Conservation (phyloP, 2,113 vertebrate genomes). For the Zosterops japonicus region DNA sequence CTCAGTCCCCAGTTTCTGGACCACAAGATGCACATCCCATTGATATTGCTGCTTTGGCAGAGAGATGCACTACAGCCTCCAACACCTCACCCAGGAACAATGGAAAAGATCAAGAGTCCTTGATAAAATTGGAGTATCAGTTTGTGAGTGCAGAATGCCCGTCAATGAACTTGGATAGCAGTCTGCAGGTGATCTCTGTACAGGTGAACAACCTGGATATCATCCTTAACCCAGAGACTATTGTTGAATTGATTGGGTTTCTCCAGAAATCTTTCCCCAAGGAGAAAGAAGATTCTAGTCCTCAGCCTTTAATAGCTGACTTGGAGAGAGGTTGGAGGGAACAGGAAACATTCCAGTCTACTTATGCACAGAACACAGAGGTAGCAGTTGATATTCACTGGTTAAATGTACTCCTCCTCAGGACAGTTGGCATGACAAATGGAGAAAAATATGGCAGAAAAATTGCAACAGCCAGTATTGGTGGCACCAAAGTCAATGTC, state of each 20-base stretch:
- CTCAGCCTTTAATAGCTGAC: constrained; percentile 77
- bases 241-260: constrained; percentile 95
- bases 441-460: constrained; percentile 90
- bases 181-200: constrained; percentile 89
- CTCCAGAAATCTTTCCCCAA: constrained; percentile 97
- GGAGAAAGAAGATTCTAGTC: constrained; percentile 81
- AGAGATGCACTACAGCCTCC: background rate
- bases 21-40: background rate
- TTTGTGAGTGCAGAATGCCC: constrained; percentile 97
- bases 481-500: constrained; percentile 91
- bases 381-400: constrained; percentile 94
- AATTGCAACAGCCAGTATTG: constrained; percentile 95
- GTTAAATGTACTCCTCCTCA: constrained; percentile 90
- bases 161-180: constrained; percentile 92
- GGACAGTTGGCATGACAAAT: constrained; percentile 83
- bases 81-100: background rate
- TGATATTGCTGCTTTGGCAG: background rate
- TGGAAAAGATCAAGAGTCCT: constrained; percentile 85
- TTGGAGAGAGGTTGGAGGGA: constrained; percentile 69
- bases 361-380: constrained; percentile 90
- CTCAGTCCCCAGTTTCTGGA: constrained; percentile 82
- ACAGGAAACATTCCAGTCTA: constrained; percentile 83
- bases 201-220: constrained; percentile 98
- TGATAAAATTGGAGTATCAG: constrained; percentile 95
- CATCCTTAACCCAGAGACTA: constrained; percentile 96